Evolutionary conservation across 2,888 invertebrate genomes (phyloP).

Genomic region (Teleogryllus oceanicus): DNA sequence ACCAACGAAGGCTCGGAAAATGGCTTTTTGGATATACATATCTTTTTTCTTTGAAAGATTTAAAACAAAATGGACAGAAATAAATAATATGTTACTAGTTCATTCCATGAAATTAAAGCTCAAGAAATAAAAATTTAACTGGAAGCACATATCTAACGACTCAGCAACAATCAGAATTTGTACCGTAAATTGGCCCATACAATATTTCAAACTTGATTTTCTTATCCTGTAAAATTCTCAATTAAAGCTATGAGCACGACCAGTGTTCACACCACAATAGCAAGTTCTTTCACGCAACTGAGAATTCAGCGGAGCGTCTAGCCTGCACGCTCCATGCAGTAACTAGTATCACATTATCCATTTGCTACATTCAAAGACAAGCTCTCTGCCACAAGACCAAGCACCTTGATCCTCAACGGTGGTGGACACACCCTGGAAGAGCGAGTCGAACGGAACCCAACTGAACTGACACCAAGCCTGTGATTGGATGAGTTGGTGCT

Average conservation of each 20-base stretch:
- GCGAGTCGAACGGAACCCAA: background rate
- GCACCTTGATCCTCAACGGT: background rate
- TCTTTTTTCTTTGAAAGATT: background rate
- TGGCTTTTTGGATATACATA: background rate
- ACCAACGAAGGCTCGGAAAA: background rate
- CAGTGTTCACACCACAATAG: background rate
- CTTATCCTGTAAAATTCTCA: background rate
- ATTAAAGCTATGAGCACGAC: constrained; percentile 9
- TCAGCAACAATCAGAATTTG: constrained; percentile 1
- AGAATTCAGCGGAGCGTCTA: background rate
- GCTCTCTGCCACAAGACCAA: background rate
- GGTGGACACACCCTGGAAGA: background rate
- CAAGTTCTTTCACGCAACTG: background rate
- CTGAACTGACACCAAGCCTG: background rate
- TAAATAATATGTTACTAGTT: constrained; percentile 18
- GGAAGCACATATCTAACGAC: constrained; percentile 8
- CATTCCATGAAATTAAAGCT: background rate
- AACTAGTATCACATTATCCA: constrained; percentile 18
- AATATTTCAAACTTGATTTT: background rate
- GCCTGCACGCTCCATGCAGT: constrained; percentile 18
- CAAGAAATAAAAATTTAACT: background rate
- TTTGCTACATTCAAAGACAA: background rate
- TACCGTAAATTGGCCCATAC: constrained; percentile 4
- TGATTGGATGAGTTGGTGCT: background rate
- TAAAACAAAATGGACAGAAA: constrained; percentile 11